These are phyloP conservation scores for Cygnus buccinator DNA, from an alignment of 2,113 vertebrate genomes.

Conservation along the genomic window DNA sequence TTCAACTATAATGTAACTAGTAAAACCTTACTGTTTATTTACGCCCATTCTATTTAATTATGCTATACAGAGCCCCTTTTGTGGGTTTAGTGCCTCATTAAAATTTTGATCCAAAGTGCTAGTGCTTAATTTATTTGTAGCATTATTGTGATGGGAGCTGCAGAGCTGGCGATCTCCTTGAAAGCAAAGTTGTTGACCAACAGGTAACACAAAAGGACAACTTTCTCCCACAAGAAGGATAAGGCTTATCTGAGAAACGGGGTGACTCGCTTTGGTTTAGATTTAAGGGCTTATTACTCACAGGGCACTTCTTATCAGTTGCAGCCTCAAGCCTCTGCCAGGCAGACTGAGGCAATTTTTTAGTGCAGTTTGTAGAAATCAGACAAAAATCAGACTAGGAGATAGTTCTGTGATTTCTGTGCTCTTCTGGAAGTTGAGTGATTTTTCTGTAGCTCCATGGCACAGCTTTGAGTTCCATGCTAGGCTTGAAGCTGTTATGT, in stretches of 20 bases:
- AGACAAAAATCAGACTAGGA: not conserved
- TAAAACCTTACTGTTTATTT: slow-evolving; percentile 62
- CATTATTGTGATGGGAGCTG: accelerated
- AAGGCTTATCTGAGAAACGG: slow-evolving; percentile 1
- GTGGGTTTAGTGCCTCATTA: slow-evolving; percentile 64
- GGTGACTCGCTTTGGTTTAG: not conserved
- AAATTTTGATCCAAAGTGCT: slow-evolving; percentile 43
- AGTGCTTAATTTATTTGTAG: slow-evolving; percentile 45
- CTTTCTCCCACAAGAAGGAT: not conserved
- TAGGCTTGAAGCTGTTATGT: not conserved
- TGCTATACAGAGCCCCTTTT: slow-evolving; percentile 57
- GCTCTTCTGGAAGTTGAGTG: not conserved
- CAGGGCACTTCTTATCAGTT: not conserved
- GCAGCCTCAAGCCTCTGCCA: not conserved
- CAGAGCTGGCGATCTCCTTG: not conserved
- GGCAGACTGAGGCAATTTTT: not conserved
- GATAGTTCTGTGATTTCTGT: not conserved
- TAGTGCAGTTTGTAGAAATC: not conserved
- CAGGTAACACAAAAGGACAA: not conserved
- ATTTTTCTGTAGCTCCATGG: not conserved
- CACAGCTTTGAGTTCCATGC: not conserved
- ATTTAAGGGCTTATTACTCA: not conserved
- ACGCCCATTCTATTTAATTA: slow-evolving; percentile 63
- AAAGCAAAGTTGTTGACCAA: not conserved
- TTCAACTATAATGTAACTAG: slow-evolving; percentile 42